phyloP scores from a whole-genome alignment of 1,140 invertebrate species.

The Calephelis nemesis region DNA sequence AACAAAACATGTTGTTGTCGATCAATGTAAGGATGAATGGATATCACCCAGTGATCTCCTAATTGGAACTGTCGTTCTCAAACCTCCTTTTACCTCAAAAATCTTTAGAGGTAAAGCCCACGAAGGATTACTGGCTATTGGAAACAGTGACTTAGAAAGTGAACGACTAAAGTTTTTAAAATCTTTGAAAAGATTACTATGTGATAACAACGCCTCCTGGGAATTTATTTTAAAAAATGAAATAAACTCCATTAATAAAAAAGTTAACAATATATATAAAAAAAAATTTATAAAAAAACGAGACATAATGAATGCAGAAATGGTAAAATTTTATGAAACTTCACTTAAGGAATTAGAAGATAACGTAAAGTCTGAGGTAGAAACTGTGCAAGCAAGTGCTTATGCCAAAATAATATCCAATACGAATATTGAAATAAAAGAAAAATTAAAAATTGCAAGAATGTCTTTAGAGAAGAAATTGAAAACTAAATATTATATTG shows the following conservation, averaged over 20 bases:
- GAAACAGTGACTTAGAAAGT: constrained; percentile 48
- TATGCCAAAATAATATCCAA: constrained; percentile 50
- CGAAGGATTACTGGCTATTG: constrained; percentile 60
- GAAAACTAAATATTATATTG: constrained; percentile 42
- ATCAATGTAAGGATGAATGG: constrained; percentile 42
- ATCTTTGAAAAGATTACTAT: constrained; percentile 39
- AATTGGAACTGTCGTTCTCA: constrained; percentile 55
- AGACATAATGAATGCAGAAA: constrained; percentile 53
- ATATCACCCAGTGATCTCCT: constrained; percentile 64
- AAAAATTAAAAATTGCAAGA: constrained; percentile 51
- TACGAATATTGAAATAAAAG: constrained; percentile 54
- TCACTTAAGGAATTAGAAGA: constrained; percentile 58
- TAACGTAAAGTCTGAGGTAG: constrained; percentile 51
- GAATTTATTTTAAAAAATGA: constrained; percentile 52
- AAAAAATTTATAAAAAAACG: constrained; percentile 56
- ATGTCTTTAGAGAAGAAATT: constrained; percentile 46
- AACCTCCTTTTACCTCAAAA: constrained; percentile 68
- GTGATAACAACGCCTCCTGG: constrained; percentile 63
- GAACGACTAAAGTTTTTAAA: constrained; percentile 46
- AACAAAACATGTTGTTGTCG: neutral
- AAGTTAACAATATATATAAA: constrained; percentile 46
- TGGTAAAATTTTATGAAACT: constrained; percentile 53
- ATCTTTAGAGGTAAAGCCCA: constrained; percentile 66
- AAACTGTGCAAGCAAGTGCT: constrained; percentile 39
- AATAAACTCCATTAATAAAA: constrained; percentile 42